Evolutionary conservation across 2,888 invertebrate species (phyloP).

Genomic region (Petrolisthes cinctipes): DNA sequence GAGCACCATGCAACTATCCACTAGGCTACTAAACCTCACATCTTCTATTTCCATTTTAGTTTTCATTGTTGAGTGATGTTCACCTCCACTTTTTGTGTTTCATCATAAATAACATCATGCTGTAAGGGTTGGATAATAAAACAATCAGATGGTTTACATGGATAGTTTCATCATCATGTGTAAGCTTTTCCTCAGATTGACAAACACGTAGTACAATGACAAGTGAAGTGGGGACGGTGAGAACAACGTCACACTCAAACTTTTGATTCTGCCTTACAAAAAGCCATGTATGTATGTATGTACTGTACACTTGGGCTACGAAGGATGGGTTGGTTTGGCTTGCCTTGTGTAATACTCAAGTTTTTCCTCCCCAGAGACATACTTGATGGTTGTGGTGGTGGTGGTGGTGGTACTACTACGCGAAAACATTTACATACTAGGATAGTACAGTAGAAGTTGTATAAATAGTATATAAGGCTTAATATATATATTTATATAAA

Average conservation of each 20-base stretch:
- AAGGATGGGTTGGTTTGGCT: background rate
- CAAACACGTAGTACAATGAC: too few relatives aligned
- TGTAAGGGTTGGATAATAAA: too few relatives aligned
- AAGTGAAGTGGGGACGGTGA: background rate
- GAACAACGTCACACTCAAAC: background rate
- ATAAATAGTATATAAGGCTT: constrained; percentile 60
- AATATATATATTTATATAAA: constrained; percentile 44
- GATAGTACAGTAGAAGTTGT: constrained; percentile 51
- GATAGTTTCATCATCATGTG: too few relatives aligned
- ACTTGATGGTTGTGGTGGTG: background rate
- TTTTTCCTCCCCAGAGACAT: constrained; percentile 30
- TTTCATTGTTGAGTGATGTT: too few relatives aligned
- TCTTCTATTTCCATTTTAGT: too few relatives aligned
- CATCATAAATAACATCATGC: too few relatives aligned
- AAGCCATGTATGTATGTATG: background rate
- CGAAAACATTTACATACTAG: constrained; percentile 41
- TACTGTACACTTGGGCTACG: background rate
- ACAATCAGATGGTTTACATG: too few relatives aligned
- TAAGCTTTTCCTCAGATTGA: too few relatives aligned
- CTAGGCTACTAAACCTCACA: too few relatives aligned
- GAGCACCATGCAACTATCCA: too few relatives aligned
- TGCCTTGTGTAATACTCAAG: background rate
- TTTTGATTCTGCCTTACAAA: constrained; percentile 40
- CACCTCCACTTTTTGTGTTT: too few relatives aligned
- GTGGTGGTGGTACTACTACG: background rate